These are phyloP conservation scores for Penaeus japonicus DNA, from an alignment of 1,140 invertebrate genomes.

Conservation along the genomic window DNA sequence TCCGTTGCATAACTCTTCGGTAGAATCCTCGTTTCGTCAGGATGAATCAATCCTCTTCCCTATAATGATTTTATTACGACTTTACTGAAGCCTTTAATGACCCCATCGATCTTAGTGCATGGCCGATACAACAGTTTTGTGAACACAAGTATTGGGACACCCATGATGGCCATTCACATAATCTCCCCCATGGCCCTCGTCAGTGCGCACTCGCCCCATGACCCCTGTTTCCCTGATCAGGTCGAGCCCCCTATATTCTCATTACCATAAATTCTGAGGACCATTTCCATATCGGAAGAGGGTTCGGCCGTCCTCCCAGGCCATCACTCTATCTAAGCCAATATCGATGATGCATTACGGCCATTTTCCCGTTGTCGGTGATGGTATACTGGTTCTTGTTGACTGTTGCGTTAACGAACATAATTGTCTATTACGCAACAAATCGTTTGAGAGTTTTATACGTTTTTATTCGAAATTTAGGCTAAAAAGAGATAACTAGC, in stretches of 20 bases:
- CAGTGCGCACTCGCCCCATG: neutral
- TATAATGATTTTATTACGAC: too few relatives aligned
- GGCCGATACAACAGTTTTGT: too few relatives aligned
- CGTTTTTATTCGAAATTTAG: slow-evolving; percentile 30
- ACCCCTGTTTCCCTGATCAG: slow-evolving; percentile 35
- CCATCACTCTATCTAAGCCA: slow-evolving; percentile 1
- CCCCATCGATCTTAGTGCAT: too few relatives aligned
- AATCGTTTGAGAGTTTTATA: slow-evolving; percentile 14
- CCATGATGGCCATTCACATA: too few relatives aligned
- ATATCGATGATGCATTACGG: slow-evolving; percentile 30
- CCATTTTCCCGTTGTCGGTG: neutral
- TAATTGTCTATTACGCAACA: neutral
- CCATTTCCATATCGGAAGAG: slow-evolving; percentile 48
- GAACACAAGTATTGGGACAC: too few relatives aligned
- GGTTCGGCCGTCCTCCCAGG: slow-evolving; percentile 1
- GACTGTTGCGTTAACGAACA: neutral
- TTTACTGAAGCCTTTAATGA: too few relatives aligned
- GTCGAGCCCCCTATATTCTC: slow-evolving; percentile 37
- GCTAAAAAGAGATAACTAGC: slow-evolving; percentile 24
- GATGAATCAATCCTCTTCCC: too few relatives aligned
- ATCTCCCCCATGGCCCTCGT: too few relatives aligned
- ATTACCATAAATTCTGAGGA: slow-evolving; percentile 48
- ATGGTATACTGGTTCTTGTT: neutral
- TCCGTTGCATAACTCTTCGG: too few relatives aligned
- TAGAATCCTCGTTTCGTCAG: too few relatives aligned